Percentiles rank a stretch among this genome's conserved stretches.
phyloP scores from a whole-genome alignment of 1,140 invertebrate species.

The Megathymus violae region DNA sequence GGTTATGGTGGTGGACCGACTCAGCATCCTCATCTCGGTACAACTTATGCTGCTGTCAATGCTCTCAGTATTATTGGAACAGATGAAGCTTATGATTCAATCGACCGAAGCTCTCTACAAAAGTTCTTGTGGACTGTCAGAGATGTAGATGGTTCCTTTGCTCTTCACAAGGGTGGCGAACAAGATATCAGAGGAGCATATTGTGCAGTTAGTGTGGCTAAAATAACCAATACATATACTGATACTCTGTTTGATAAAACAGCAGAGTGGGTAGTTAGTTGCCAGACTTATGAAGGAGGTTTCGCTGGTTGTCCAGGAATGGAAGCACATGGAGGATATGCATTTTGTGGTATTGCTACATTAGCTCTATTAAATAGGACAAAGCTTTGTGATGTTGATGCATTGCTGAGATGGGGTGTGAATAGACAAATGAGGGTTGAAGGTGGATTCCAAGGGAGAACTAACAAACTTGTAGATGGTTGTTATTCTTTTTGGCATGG shows the following conservation, averaged over 20 bases:
- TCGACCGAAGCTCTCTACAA: conserved; percentile 91
- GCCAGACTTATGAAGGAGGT: conserved; percentile 99
- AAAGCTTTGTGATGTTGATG: conserved; percentile 91
- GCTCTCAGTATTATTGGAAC: conserved; percentile 95
- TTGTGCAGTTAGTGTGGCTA: conserved; percentile 96
- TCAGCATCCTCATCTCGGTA: conserved; percentile 96
- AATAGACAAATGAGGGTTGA: conserved; percentile 95
- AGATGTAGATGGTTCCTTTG: conserved; percentile 94
- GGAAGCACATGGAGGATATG: conserved; percentile 99
- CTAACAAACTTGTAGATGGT: conserved; percentile 99
- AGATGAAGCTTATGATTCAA: conserved; percentile 92
- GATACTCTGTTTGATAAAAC: conserved; percentile 92
- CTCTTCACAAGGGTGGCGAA: conserved; percentile 97
- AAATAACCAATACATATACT: conserved; percentile 91
- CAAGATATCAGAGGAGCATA: conserved; percentile 97
- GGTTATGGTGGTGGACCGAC: conserved; percentile 97
- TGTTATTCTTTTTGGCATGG: conserved; percentile 99
- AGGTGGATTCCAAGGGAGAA: conserved; percentile 97
- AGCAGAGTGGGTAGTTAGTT: conserved; percentile 95
- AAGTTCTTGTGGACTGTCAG: conserved; percentile 91
- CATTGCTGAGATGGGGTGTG: conserved; percentile 93
- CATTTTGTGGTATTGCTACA: conserved; percentile 97
- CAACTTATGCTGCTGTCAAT: conserved; percentile 98
- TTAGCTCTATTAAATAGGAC: conserved; percentile 92
- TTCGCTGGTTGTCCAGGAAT: conserved; percentile 97